Evolutionary conservation across 2,888 invertebrate genomes (phyloP).

Genomic region (Caenorhabditis doughertyi): DNA sequence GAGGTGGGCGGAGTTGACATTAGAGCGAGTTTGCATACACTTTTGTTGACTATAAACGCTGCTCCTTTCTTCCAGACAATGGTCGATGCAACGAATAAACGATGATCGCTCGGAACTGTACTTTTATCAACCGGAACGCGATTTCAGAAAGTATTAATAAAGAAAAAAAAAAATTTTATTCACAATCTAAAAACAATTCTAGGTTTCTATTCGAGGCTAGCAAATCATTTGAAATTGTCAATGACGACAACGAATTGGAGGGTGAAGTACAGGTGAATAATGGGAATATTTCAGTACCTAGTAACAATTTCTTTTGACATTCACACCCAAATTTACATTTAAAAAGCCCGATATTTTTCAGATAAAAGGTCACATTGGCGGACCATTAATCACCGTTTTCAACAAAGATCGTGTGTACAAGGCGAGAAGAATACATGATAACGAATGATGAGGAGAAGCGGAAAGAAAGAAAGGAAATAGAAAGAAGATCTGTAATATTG

Average conservation of each 20-base stretch:
- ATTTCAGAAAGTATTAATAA: constrained; percentile 42
- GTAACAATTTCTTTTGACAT: neutral
- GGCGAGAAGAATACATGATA: constrained; percentile 22
- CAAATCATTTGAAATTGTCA: constrained; percentile 46
- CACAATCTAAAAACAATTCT: neutral
- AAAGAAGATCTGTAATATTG: constrained; percentile 47
- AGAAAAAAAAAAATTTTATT: neutral
- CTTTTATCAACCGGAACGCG: constrained; percentile 56
- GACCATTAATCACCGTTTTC: constrained; percentile 57
- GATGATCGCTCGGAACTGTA: constrained; percentile 9
- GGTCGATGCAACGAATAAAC: constrained; percentile 17
- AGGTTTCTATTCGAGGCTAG: constrained; percentile 58
- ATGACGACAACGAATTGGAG: constrained; percentile 58
- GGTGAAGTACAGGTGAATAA: constrained; percentile 58
- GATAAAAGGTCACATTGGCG: constrained; percentile 54
- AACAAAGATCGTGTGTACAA: constrained; percentile 64
- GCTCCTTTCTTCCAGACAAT: constrained; percentile 57
- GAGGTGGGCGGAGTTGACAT: too few species aligned
- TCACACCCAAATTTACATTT: neutral
- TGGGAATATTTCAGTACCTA: too few species aligned
- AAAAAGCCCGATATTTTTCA: constrained; percentile 33
- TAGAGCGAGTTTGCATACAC: too few species aligned
- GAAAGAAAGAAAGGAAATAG: neutral
- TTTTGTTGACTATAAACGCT: too few species aligned
- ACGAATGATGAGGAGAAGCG: too few species aligned